A percentile compares a stretch with the other conserved stretches of the same genome.
Evolutionary conservation across 2,797 vertebrate species (phyloP).

Genomic region (Apogon hyalosoma): DNA sequence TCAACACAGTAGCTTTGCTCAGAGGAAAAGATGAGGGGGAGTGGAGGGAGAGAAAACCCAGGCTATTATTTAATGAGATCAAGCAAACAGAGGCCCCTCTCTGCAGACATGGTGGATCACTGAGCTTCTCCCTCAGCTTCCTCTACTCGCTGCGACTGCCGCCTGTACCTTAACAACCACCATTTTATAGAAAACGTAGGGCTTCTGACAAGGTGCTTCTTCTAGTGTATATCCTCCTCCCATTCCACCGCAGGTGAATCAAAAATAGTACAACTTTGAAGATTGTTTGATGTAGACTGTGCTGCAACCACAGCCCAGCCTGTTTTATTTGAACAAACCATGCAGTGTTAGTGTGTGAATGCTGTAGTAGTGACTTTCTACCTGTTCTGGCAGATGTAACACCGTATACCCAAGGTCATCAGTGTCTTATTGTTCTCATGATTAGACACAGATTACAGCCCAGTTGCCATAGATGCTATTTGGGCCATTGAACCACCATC

Average conservation of each 20-base stretch:
- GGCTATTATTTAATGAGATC: conserved; percentile 73
- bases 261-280: conserved; percentile 21
- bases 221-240: conserved; percentile 23
- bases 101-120: conserved; percentile 24
- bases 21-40: conserved; percentile 4
- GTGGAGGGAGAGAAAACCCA: conserved; percentile 20
- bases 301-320: conserved; percentile 11
- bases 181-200: conserved; percentile 36
- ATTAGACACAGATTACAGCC: conserved; percentile 52
- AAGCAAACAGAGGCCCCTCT: conserved; percentile 53
- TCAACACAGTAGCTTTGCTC: conserved; percentile 39
- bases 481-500: conserved; percentile 31
- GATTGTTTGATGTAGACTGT: conserved; percentile 8
- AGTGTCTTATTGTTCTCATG: conserved; percentile 56
- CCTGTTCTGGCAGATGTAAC: conserved; percentile 34
- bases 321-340: conserved; percentile 7
- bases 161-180: conserved; percentile 35
- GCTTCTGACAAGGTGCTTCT: conserved; percentile 22
- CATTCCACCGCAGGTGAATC: conserved; percentile 23
- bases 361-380: conserved; percentile 34
- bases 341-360: conserved; percentile 8
- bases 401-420: conserved; percentile 43
- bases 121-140: conserved; percentile 34
- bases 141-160: conserved; percentile 23
- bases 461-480: conserved; percentile 41